Evolutionary conservation across 2,113 vertebrate species (phyloP).

Genomic region (Colaptes auratus): DNA sequence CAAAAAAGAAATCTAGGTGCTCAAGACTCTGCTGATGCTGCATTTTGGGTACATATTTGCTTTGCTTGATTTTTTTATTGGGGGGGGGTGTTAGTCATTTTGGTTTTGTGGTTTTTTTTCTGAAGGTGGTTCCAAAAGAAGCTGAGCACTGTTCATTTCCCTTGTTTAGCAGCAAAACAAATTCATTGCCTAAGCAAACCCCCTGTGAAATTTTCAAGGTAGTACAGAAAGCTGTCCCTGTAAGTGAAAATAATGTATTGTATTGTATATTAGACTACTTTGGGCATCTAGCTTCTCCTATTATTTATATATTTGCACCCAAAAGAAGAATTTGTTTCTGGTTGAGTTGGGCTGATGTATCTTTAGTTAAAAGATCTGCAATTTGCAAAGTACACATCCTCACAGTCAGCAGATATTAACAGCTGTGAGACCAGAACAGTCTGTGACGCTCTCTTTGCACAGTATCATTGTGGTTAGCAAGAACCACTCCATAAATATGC

Average conservation of each 20-base stretch:
- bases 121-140: background rate
- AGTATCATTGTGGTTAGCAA: background rate
- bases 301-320: background rate
- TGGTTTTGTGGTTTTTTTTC: background rate
- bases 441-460: background rate
- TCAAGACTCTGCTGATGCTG: background rate
- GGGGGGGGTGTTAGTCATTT: too few species aligned
- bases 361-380: background rate
- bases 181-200: background rate
- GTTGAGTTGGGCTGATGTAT: background rate
- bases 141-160: background rate
- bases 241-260: background rate
- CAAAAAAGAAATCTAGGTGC: background rate
- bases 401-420: background rate
- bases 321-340: background rate
- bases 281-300: background rate
- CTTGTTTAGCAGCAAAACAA: background rate
- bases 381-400: background rate
- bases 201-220: background rate
- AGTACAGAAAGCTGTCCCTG: background rate
- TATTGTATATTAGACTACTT: background rate
- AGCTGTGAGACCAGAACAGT: background rate
- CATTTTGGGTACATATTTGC: background rate
- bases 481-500: slow-evolving; percentile 25
- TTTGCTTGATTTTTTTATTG: background rate